A percentile compares a stretch with the other conserved stretches of the same genome.
phyloP scores from a whole-genome alignment of 1,140 invertebrate species.

The Drosophila malerkotliana region DNA sequence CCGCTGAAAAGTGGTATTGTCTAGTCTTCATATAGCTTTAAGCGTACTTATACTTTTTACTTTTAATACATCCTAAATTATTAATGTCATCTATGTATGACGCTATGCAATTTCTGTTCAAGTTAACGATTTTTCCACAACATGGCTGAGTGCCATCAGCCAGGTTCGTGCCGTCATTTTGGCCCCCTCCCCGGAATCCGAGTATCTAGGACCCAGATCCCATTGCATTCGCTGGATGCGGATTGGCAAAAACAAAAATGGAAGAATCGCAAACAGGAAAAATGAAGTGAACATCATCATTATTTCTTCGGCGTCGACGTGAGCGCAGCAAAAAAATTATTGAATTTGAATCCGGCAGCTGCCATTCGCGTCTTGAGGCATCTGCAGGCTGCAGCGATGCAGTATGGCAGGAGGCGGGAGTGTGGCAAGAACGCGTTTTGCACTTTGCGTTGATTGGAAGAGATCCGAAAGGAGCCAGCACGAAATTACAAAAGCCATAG shows the following conservation, averaged over 20 bases:
- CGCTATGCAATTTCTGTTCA: constrained; percentile 4
- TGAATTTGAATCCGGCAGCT: constrained; percentile 65
- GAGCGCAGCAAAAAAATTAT: constrained; percentile 52
- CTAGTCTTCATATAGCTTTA: background rate
- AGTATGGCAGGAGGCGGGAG: background rate
- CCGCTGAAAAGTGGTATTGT: constrained; percentile 24
- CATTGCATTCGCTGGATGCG: constrained; percentile 1
- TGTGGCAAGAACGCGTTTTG: constrained; percentile 33
- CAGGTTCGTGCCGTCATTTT: constrained; percentile 33
- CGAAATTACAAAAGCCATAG: constrained; percentile 35
- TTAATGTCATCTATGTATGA: background rate
- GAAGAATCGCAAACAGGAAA: constrained; percentile 47
- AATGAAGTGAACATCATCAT: constrained; percentile 53
- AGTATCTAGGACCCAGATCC: constrained; percentile 1
- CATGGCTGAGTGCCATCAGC: constrained; percentile 35
- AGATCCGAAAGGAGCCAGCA: constrained; percentile 29
- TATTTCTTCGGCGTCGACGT: constrained; percentile 35
- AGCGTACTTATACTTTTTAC: background rate
- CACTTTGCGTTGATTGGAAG: constrained; percentile 58
- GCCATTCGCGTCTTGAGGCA: constrained; percentile 38
- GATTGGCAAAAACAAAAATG: constrained; percentile 44
- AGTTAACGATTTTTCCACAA: too few species aligned
- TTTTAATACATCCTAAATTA: too few species aligned
- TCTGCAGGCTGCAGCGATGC: constrained; percentile 15
- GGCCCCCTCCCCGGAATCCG: constrained; percentile 20